These are phyloP conservation scores for Alectoris magna DNA, from an alignment of 2,797 vertebrate species.

Conservation along the genomic window DNA sequence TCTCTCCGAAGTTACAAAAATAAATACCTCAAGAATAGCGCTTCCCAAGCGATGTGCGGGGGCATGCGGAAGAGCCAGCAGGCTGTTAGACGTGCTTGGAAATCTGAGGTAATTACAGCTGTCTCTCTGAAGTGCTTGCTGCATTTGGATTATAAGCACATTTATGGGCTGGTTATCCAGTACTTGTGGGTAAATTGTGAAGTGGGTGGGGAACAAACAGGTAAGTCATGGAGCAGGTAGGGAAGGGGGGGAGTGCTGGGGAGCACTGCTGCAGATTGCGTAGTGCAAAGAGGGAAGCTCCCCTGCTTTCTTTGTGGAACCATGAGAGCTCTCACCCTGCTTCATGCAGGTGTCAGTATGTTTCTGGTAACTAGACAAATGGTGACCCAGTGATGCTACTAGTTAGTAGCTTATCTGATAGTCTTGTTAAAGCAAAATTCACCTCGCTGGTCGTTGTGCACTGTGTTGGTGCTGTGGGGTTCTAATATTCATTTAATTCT, in stretches of 20 bases:
- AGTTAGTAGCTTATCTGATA: background rate
- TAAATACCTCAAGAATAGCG: background rate
- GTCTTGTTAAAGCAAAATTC: background rate
- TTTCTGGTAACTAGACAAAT: background rate
- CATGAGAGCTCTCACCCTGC: background rate
- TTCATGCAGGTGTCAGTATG: background rate
- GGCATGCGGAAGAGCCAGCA: background rate
- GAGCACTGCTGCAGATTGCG: background rate
- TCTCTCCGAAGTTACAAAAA: background rate
- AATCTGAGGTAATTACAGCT: background rate
- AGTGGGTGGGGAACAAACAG: background rate
- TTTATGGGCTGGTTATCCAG: background rate
- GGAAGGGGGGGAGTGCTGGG: background rate
- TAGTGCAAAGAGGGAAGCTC: too few species aligned
- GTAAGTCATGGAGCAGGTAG: background rate
- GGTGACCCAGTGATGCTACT: background rate
- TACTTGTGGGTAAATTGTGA: background rate
- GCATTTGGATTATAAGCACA: background rate
- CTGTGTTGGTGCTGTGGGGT: background rate
- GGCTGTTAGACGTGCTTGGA: background rate
- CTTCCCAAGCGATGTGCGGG: background rate
- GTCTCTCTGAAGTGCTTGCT: background rate
- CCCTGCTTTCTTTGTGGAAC: background rate
- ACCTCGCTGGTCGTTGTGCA: background rate
- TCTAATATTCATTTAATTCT: background rate